These are phyloP conservation scores for Pseudococcus jackbeardsleyi DNA, from an alignment of 2,888 invertebrate species.

Conservation along the genomic window DNA sequence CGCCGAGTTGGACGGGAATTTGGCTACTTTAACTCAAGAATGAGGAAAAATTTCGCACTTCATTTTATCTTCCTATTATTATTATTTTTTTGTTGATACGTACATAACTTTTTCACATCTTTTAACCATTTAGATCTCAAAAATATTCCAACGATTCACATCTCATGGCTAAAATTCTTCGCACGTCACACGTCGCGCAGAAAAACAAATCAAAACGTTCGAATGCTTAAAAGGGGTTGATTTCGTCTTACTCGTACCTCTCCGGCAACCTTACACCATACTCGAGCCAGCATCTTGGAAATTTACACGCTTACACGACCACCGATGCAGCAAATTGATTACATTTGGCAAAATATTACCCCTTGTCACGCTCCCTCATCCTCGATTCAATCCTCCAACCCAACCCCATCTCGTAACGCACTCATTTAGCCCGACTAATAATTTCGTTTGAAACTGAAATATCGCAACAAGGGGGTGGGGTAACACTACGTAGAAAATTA, in stretches of 20 bases:
- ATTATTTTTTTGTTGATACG: too few species aligned
- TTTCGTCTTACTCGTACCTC: not conserved
- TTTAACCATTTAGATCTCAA: not conserved
- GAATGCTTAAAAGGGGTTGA: not conserved
- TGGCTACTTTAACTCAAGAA: not conserved
- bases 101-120: too few species aligned
- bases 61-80: not conserved
- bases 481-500: not conserved
- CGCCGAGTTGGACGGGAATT: not conserved
- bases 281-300: not conserved
- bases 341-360: not conserved
- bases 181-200: not conserved
- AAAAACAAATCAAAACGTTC: not conserved
- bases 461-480: not conserved
- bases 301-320: not conserved
- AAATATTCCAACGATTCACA: not conserved
- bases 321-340: constrained; percentile 12
- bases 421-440: not conserved
- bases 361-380: not conserved
- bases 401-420: not conserved
- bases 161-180: not conserved
- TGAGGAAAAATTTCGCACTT: not conserved
- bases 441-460: not conserved
- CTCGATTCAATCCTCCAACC: not conserved
- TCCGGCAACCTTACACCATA: not conserved